phyloP scores from a whole-genome alignment of 1,140 invertebrate species.

The Ceratina australensis region DNA sequence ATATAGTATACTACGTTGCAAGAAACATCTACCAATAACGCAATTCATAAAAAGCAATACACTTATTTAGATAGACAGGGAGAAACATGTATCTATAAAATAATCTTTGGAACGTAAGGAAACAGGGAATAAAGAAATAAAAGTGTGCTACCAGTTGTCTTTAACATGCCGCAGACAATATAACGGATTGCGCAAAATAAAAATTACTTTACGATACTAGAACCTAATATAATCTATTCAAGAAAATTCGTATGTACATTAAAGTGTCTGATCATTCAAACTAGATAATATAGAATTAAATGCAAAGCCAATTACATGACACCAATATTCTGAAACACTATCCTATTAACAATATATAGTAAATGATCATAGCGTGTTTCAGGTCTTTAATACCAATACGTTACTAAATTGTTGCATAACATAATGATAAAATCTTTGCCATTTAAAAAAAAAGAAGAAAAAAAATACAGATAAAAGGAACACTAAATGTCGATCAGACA shows the following conservation, averaged over 20 bases:
- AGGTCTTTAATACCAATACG: constrained; percentile 10
- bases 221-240: constrained; percentile 43
- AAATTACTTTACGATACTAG: constrained; percentile 24
- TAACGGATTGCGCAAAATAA: constrained; percentile 38
- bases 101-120: constrained; percentile 33
- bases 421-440: constrained; percentile 9
- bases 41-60: constrained; percentile 63
- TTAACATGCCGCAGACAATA: constrained; percentile 71
- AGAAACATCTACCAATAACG: constrained; percentile 60
- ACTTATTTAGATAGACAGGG: constrained; percentile 41
- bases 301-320: constrained; percentile 37
- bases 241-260: constrained; percentile 61
- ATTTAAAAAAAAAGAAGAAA: constrained; percentile 16
- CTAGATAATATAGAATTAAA: constrained; percentile 55
- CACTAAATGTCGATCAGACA: constrained; percentile 73
- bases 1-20: constrained; percentile 42
- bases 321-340: constrained; percentile 41
- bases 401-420: constrained; percentile 6
- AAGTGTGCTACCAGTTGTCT: constrained; percentile 70
- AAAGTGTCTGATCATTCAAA: constrained; percentile 65
- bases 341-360: neutral
- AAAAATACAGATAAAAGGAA: constrained; percentile 38
- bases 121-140: constrained; percentile 45
- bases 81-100: constrained; percentile 28
- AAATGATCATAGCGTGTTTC: constrained; percentile 12